phyloP scores from a whole-genome alignment of 2,888 invertebrate species.

The Anodontia alba region DNA sequence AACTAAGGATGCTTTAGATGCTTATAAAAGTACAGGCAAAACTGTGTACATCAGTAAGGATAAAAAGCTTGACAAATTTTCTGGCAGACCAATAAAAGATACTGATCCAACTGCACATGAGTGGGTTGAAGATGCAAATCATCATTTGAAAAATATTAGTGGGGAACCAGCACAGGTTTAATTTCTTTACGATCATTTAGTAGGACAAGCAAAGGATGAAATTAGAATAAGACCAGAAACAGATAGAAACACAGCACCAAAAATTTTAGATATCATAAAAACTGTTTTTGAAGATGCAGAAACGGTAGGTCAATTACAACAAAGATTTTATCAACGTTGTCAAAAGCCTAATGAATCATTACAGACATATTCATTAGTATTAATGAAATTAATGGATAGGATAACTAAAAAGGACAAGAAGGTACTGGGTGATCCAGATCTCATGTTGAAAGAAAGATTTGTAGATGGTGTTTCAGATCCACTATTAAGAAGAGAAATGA shows the following conservation, averaged over 20 bases:
- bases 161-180: conserved; percentile 13
- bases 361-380: conserved; percentile 30
- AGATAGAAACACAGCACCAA: conserved; percentile 20
- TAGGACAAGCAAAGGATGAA: conserved; percentile 31
- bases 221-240: conserved; percentile 4
- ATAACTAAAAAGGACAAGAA: conserved; percentile 13
- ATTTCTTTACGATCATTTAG: conserved; percentile 23
- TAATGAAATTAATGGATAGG: conserved; percentile 34
- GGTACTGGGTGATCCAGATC: conserved; percentile 23
- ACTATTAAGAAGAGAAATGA: conserved; percentile 28
- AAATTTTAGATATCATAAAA: conserved; percentile 28
- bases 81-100: conserved; percentile 16
- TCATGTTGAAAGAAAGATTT: conserved; percentile 33
- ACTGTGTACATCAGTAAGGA: conserved; percentile 26
- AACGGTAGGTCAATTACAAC: conserved; percentile 34
- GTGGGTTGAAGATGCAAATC: conserved; percentile 27
- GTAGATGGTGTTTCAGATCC: conserved; percentile 35
- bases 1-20: not conserved
- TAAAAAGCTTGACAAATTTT: conserved; percentile 30
- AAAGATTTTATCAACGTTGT: conserved; percentile 28
- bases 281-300: conserved; percentile 26
- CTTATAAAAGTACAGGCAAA: not conserved
- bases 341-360: conserved; percentile 31
- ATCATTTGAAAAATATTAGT: conserved; percentile 26
- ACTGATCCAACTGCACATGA: conserved; percentile 19